Conservation (phyloP, 1,140 invertebrate species). For the Brachionus angularis region DNA sequence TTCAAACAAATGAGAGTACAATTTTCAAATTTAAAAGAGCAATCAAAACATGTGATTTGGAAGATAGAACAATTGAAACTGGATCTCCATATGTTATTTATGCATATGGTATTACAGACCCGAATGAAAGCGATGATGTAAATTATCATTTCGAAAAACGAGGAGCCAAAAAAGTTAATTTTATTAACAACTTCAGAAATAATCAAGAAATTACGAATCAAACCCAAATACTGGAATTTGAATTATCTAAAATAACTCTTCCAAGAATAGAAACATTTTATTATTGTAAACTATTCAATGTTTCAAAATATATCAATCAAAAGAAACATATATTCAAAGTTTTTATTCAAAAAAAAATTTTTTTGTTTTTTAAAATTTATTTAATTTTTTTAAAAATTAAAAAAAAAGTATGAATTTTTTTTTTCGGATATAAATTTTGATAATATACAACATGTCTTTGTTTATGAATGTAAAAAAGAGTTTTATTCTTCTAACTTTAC, state of each 20-base stretch:
- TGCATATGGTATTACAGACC: slow-evolving; percentile 9
- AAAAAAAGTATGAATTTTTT: background rate
- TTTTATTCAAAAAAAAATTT: too few relatives aligned
- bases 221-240: background rate
- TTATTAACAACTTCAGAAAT: background rate
- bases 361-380: too few relatives aligned
- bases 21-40: background rate
- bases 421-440: background rate
- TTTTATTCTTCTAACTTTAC: background rate
- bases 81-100: background rate
- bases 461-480: background rate
- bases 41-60: background rate
- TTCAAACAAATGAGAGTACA: slow-evolving; percentile 3
- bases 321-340: background rate
- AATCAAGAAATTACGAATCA: background rate
- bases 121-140: background rate
- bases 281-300: background rate
- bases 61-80: background rate
- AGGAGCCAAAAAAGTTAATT: background rate
- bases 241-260: background rate
- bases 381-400: too few relatives aligned
- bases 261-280: background rate
- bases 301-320: background rate
- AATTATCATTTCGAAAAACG: background rate
- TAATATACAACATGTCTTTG: background rate